phyloP scores from a whole-genome alignment of 2,113 vertebrate species.

The Phocoena phocoena region DNA sequence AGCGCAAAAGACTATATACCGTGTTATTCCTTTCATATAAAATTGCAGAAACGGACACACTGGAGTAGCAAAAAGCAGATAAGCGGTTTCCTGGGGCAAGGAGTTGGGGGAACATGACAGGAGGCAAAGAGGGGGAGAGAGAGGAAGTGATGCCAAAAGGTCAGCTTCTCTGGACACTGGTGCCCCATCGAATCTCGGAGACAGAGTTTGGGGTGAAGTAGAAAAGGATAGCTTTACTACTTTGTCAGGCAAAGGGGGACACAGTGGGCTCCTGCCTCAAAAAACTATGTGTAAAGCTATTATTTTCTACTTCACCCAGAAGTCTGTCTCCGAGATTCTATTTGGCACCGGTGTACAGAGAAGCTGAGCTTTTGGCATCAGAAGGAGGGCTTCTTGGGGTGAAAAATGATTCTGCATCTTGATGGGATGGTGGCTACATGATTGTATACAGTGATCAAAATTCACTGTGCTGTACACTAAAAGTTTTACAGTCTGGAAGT shows the following conservation, averaged over 20 bases:
- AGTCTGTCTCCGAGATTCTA: too few relatives aligned
- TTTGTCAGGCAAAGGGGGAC: too few relatives aligned
- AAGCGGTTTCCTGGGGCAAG: background rate
- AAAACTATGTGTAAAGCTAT: too few relatives aligned
- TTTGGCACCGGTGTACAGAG: too few relatives aligned
- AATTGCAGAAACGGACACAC: background rate
- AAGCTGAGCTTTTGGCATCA: too few relatives aligned
- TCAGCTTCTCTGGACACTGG: too few relatives aligned
- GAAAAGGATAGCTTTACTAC: too few relatives aligned
- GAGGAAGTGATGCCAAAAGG: too few relatives aligned
- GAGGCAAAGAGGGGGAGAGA: background rate
- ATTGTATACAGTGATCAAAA: background rate
- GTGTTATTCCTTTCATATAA: background rate
- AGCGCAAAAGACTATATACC: background rate
- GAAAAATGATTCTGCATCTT: background rate
- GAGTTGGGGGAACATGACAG: background rate
- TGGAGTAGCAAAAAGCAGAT: background rate
- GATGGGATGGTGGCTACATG: background rate
- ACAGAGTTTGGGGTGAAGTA: too few relatives aligned
- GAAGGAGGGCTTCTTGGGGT: background rate
- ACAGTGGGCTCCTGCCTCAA: too few relatives aligned
- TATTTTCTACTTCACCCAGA: too few relatives aligned
- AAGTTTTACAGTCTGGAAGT: background rate
- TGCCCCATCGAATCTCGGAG: too few relatives aligned
- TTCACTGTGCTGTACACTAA: background rate